Base-by-base conservation (phyloP, 2,888 invertebrate species). In the Sympetrum striolatum region DNA sequence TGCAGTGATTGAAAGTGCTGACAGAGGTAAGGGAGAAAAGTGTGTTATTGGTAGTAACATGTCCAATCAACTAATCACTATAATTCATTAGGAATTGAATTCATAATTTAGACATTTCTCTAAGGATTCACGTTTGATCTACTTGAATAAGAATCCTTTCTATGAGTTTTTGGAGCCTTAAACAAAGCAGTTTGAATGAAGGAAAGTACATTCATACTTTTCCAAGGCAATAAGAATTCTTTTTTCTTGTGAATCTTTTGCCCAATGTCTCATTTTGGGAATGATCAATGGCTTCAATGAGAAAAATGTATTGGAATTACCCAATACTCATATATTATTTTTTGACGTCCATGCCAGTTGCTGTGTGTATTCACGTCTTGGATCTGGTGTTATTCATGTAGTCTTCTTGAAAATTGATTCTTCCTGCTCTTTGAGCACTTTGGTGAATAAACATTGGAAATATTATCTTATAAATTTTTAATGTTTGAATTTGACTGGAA, bases 311-410 rank as follows among this genome's bases (percentile, higher is more conserved):
- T 73, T 73, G 73, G 73, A 73, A 25, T 73, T 73, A 10, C 25
- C 64, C n/a, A n/a, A 64, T 25, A 64, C n/a, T 64, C 25, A 12
- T 73, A 31, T 31, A 18, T 25, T 82, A 25, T 53, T 86, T 86
- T 86, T 86, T n/a, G 60, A 86, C 86, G 37, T 86, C 86, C 35
- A 86, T 64, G 86, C 86, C 60, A 64, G 58, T 60, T 64, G 64
- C 60, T 86, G 60, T 64, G 82, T 82, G 60, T 86, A 58, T 86
- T 60, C 58, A 60, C 35, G 60, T 86, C 37, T 86, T 86, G 86
- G 37, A 86, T 86, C 37, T 86, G 86, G 22, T 86, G 86, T 86
- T 86, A 60, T 86, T 86, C 86, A 60, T 86, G 39, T 86, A 64
- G 60, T 58, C 58, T 37, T 60, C 60, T 60, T 58, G 58, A 86